Percentiles rank a stretch among this genome's conserved stretches.
phyloP scores from a whole-genome alignment of 2,797 vertebrate species.

The Hozukius guyotensis region DNA sequence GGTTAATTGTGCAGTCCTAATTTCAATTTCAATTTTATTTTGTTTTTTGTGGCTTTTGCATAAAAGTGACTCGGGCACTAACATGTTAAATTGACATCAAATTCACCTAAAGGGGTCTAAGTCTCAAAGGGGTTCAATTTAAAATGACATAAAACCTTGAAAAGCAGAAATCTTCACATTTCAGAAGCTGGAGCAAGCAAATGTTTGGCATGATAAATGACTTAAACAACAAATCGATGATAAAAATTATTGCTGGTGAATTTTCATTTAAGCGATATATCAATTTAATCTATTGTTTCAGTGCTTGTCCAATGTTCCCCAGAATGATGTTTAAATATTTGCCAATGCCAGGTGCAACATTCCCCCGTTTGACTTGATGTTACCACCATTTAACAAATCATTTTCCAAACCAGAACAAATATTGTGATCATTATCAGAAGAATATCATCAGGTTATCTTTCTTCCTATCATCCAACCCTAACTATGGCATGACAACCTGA shows the following conservation, averaged over 20 bases:
- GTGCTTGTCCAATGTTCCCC: not conserved
- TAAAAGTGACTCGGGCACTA: not conserved
- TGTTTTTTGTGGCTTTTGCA: not conserved
- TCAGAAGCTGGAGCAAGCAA: not conserved
- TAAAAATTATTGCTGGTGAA: not conserved
- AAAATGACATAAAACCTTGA: not conserved
- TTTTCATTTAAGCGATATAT: not conserved
- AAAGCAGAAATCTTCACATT: not conserved
- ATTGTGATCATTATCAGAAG: not conserved
- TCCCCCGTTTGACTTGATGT: not conserved
- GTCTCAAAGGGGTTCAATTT: not conserved
- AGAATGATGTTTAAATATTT: not conserved
- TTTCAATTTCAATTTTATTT: too few species aligned
- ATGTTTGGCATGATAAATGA: not conserved
- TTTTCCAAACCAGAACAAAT: not conserved
- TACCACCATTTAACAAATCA: not conserved
- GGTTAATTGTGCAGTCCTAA: too few species aligned
- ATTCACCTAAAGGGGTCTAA: fast-evolving
- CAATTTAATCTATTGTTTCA: not conserved
- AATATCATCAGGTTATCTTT: not conserved
- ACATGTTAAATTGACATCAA: not conserved
- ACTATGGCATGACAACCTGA: not conserved
- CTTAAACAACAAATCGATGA: too few species aligned
- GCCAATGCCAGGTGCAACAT: not conserved
- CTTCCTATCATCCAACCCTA: not conserved